Evolutionary conservation across 2,888 invertebrate species (phyloP).

Genomic region (Acrocyrtus sp.): DNA sequence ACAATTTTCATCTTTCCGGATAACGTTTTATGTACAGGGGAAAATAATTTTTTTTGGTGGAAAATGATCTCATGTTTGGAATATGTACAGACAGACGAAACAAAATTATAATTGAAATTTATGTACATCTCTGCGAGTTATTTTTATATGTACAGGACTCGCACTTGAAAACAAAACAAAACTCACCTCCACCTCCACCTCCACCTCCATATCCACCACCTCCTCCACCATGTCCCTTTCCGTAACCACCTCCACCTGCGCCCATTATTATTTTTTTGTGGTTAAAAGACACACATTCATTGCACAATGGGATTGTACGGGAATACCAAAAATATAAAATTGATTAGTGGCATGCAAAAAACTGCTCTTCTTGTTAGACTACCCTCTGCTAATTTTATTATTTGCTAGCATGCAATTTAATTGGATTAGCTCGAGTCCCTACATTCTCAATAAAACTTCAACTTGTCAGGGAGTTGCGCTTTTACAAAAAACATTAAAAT

Average conservation of each 20-base stretch:
- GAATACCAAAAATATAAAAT: background rate
- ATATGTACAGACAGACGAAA: background rate
- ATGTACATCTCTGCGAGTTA: background rate
- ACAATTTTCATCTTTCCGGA: no score
- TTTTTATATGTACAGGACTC: no score
- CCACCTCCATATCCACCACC: constrained; percentile 49
- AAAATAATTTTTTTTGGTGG: no score
- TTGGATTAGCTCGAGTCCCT: no score
- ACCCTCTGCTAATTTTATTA: background rate
- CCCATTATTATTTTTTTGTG: no score
- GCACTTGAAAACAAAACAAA: no score
- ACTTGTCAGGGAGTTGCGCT: no score
- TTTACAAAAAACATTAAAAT: no score
- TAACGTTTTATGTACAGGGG: no score
- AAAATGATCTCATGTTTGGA: background rate
- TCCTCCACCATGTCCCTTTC: constrained; percentile 42
- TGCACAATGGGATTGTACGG: background rate
- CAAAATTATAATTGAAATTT: background rate
- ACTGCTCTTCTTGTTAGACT: no score
- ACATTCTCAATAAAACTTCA: no score
- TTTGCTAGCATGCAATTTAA: background rate
- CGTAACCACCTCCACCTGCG: constrained; percentile 38
- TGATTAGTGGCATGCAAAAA: constrained; percentile 5
- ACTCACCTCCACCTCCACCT: constrained; percentile 45
- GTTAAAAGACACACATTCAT: constrained; percentile 1